These are phyloP conservation scores for Corvus moneduloides DNA, from an alignment of 2,113 vertebrate species.

Conservation along the genomic window DNA sequence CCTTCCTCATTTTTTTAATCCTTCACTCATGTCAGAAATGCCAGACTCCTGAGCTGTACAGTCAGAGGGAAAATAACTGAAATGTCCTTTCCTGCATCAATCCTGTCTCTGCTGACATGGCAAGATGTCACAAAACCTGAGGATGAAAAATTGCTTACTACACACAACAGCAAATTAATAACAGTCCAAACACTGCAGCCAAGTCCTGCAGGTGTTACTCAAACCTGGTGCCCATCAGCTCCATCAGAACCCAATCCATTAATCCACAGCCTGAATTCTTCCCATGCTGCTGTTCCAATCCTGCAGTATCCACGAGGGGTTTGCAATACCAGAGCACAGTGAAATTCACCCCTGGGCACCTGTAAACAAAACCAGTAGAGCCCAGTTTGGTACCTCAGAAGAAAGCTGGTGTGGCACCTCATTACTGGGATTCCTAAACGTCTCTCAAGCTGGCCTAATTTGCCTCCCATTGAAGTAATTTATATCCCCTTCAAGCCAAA, in stretches of 20 bases:
- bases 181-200: neutral
- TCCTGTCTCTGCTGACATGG: constrained; percentile 13
- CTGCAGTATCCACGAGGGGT: neutral
- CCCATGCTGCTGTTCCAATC: neutral
- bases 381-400: neutral
- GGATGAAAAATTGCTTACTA: neutral
- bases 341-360: neutral
- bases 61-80: constrained; percentile 19
- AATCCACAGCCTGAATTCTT: neutral
- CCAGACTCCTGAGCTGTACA: neutral
- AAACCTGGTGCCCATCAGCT: neutral
- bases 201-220: neutral
- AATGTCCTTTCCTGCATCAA: constrained; percentile 31
- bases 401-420: neutral
- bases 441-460: neutral
- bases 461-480: neutral
- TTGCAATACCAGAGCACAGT: neutral
- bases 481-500: neutral
- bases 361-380: neutral
- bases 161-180: neutral
- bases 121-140: neutral
- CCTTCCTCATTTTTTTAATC: neutral
- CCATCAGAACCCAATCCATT: neutral
- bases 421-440: neutral
- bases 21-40: constrained; percentile 27